A percentile compares a stretch with the other conserved stretches of the same genome.
Evolutionary conservation across 1,140 invertebrate species (phyloP).

Genomic region (Neuroterus valhalla): DNA sequence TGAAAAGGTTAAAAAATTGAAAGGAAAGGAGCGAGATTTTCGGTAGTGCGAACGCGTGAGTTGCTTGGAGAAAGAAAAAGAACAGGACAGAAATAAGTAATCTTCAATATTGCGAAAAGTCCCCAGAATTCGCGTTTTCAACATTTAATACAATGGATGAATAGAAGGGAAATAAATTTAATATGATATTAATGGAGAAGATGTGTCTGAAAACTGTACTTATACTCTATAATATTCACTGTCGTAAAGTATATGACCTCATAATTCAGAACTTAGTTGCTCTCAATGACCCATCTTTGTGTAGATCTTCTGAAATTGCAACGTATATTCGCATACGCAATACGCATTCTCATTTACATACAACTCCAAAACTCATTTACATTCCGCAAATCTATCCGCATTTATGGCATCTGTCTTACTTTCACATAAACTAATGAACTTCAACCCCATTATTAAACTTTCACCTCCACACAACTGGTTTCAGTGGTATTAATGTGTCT

Average conservation of each 20-base stretch:
- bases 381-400: slow-evolving; percentile 24
- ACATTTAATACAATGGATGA: neutral
- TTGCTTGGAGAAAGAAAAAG: neutral
- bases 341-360: neutral
- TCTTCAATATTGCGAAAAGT: slow-evolving; percentile 9
- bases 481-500: neutral
- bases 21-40: neutral
- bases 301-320: neutral
- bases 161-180: no score
- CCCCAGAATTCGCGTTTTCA: neutral
- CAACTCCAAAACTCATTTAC: slow-evolving; percentile 11
- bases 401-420: slow-evolving; percentile 24
- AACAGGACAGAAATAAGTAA: slow-evolving; percentile 7
- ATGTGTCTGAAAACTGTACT: no score
- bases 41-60: neutral
- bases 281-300: slow-evolving; percentile 11
- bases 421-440: slow-evolving; percentile 14
- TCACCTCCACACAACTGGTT: neutral
- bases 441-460: slow-evolving; percentile 21
- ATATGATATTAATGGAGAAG: no score
- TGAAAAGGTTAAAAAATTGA: slow-evolving; percentile 28
- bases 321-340: neutral
- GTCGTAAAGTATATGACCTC: slow-evolving; percentile 17
- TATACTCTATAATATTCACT: neutral
- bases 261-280: slow-evolving; percentile 16